These are phyloP conservation scores for Agrenia bidenticulata DNA, from an alignment of 2,888 invertebrate genomes.

Conservation along the genomic window DNA sequence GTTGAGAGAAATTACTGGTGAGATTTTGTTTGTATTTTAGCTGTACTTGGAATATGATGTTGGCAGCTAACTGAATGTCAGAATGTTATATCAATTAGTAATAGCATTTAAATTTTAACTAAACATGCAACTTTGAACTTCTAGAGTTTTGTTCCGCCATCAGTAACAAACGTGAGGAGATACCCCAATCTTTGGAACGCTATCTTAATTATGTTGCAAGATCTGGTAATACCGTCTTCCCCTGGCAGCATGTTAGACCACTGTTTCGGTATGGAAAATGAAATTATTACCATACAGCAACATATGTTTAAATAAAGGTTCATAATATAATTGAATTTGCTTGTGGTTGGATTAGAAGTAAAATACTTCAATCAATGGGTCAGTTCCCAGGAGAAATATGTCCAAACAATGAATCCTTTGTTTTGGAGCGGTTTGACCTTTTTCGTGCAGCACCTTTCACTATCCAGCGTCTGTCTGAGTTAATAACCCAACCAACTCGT, in stretches of 20 bases:
- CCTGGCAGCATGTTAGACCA: conserved; percentile 84
- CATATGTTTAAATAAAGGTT: no score
- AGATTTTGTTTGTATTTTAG: neutral
- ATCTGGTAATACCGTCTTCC: conserved; percentile 90
- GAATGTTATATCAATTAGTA: no score
- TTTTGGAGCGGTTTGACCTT: conserved; percentile 47
- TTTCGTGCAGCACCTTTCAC: conserved; percentile 78
- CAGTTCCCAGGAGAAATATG: conserved; percentile 45
- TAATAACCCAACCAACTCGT: conserved; percentile 84
- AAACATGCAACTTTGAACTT: neutral
- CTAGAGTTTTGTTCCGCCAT: conserved; percentile 45
- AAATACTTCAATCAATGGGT: conserved; percentile 45
- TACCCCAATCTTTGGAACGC: conserved; percentile 84
- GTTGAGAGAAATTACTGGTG: conserved; percentile 49
- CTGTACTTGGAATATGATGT: no score
- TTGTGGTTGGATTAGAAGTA: no score
- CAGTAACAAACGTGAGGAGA: conserved; percentile 65
- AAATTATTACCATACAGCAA: neutral
- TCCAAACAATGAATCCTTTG: conserved; percentile 39
- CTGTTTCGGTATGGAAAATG: conserved; percentile 64
- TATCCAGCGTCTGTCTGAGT: conserved; percentile 91
- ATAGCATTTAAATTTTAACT: neutral
- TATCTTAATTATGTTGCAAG: conserved; percentile 87
- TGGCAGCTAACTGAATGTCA: no score
- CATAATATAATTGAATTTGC: no score